Percentiles rank a stretch among this genome's conserved stretches.
These are phyloP conservation scores for Catharus bicknelli DNA, from an alignment of 2,113 vertebrate species.

Conservation along the genomic window DNA sequence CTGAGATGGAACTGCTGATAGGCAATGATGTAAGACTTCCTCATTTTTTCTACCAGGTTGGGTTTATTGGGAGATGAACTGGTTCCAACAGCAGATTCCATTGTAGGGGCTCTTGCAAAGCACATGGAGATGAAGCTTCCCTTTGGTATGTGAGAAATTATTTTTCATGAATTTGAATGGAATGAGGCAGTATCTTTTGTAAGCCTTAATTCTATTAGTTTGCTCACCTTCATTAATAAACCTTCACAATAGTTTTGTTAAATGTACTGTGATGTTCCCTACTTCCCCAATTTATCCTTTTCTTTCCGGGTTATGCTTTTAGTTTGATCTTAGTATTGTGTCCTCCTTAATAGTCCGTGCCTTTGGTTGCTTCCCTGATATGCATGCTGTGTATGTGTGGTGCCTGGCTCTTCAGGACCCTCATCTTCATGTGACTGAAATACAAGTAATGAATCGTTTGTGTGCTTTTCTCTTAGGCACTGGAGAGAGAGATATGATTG, in stretches of 20 bases:
- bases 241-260: not conserved
- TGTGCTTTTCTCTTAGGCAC: constrained; percentile 73
- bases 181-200: not conserved
- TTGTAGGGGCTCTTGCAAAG: constrained; percentile 86
- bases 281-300: not conserved
- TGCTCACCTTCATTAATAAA: not conserved
- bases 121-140: constrained; percentile 88
- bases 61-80: constrained; percentile 86
- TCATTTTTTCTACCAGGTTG: constrained; percentile 77
- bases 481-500: constrained; percentile 90
- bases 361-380: not conserved
- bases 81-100: constrained; percentile 83
- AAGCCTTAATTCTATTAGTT: not conserved
- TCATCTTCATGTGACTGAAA: not conserved
- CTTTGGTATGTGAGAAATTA: constrained; percentile 78
- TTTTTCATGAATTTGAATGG: not conserved
- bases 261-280: not conserved
- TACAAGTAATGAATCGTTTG: not conserved
- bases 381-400: fast-evolving
- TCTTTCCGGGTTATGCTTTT: not conserved
- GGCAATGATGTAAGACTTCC: not conserved
- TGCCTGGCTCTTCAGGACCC: not conserved
- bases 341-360: not conserved
- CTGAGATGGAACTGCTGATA: not conserved
- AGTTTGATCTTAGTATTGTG: not conserved